Percentiles rank a stretch among this genome's conserved stretches.
phyloP scores from a whole-genome alignment of 2,113 vertebrate genomes.

The Haplochromis vanheusdeni region DNA sequence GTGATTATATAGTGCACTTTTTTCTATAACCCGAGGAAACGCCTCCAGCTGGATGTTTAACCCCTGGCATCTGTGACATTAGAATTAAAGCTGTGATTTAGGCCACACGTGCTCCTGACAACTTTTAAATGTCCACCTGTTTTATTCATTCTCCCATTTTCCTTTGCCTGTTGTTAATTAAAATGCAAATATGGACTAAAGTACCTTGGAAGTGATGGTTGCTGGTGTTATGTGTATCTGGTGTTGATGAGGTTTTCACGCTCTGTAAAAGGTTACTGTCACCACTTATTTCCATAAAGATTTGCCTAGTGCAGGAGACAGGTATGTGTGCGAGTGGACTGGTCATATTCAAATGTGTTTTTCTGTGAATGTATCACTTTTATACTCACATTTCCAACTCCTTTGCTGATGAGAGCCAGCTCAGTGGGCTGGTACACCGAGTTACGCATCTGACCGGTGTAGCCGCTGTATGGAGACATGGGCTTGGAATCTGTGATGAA shows the following conservation, averaged over 20 bases:
- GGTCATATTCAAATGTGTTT: background rate
- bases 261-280: background rate
- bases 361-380: background rate
- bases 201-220: background rate
- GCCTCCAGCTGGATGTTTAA: background rate
- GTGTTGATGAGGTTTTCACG: background rate
- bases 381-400: conserved; percentile 70
- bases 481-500: conserved; percentile 75
- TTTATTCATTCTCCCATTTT: background rate
- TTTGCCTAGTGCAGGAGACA: background rate
- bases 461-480: conserved; percentile 87
- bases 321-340: background rate
- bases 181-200: background rate
- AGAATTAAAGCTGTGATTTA: background rate
- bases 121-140: background rate
- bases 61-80: background rate
- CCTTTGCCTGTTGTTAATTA: rapidly evolving
- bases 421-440: conserved; percentile 94
- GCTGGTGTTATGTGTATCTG: background rate
- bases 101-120: background rate
- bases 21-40: rapidly evolving
- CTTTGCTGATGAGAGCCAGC: conserved; percentile 88
- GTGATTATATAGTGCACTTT: rapidly evolving
- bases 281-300: background rate
- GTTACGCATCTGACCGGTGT: conserved; percentile 84